Percentiles rank a stretch among this genome's conserved stretches.
Evolutionary conservation across 2,888 invertebrate species (phyloP).

Genomic region (Eulithis testata): DNA sequence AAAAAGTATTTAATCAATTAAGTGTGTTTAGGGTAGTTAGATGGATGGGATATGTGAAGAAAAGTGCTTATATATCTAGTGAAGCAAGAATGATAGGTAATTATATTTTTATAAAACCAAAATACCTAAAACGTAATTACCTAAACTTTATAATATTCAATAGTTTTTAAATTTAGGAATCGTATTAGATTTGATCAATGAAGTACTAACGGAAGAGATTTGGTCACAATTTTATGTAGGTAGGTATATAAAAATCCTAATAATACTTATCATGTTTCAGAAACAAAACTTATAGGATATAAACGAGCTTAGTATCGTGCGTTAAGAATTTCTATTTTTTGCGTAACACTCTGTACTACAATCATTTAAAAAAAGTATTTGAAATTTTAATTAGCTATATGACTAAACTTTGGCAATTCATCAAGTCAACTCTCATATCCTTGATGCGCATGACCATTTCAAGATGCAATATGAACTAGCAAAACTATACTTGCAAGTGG

Average conservation of each 20-base stretch:
- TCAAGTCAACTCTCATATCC: no score
- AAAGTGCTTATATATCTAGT: slow-evolving; percentile 6
- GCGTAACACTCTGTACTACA: not conserved
- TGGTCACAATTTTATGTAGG: slow-evolving; percentile 2
- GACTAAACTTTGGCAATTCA: no score
- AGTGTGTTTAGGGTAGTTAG: slow-evolving; percentile 6
- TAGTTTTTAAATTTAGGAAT: slow-evolving; percentile 10
- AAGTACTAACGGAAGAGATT: slow-evolving; percentile 6
- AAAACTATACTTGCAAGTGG: not conserved
- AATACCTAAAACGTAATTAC: slow-evolving; percentile 3
- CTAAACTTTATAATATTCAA: slow-evolving; percentile 13
- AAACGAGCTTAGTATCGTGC: slow-evolving; percentile 23
- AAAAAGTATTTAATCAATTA: not conserved
- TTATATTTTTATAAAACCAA: slow-evolving; percentile 22
- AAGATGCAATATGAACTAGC: not conserved
- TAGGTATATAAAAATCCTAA: not conserved
- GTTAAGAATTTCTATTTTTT: not conserved
- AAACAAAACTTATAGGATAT: slow-evolving; percentile 22
- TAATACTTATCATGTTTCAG: slow-evolving; percentile 10
- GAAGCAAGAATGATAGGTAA: slow-evolving; percentile 9
- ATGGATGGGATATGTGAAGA: slow-evolving; percentile 4
- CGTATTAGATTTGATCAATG: not conserved
- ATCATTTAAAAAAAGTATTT: not conserved
- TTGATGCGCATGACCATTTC: no score
- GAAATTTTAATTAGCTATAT: no score